Base-by-base conservation (phyloP, 2,888 invertebrate species). In the Chalcis sispes region DNA sequence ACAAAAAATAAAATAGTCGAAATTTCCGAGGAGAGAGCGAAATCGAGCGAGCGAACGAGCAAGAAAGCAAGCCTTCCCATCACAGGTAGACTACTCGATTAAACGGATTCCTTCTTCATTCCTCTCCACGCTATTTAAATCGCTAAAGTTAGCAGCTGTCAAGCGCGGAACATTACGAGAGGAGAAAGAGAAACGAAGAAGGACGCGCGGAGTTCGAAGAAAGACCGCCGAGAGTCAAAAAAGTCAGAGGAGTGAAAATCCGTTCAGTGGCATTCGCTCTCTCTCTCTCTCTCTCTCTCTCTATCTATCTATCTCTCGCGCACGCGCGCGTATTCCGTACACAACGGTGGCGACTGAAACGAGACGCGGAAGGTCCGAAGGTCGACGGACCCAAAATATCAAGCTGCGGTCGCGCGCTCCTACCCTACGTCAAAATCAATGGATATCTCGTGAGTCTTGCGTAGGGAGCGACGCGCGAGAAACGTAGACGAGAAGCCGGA, bases 341-440 rank as follows among this genome's bases (percentile, higher is more conserved):
- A 18, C 15, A 23, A 42, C 5, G 18, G 42, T 1, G 10, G 40
- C 54, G 64, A 52, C 8, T 20, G 71, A 72, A 62, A 46, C 5
- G 27, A 36, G 10, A 36, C 4, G 36, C 4, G 36, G 36, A 36
- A 73, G 73, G 73, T 74, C 73, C 71, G 75, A 76, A 76, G 72
- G 76, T 76, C 76, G 72, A 72, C 72, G 76, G 76, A 71, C 66
- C 76, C 62, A 13, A 76, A 67, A 46, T 13, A 54, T 48, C 56
- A 58, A 62, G 59, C 66, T 23, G 50, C 59, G 18, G 64, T 15
- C 40, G 48, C 42, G 52, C 48, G 27, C 50, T 32, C 70, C 62
- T 77, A 69, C 72, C 77, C 77, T 69, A 71, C 71, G 81, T 82
- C 81, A 82, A 83, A 82, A 82, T 81, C 80, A 82, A 82, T 79